Evolutionary conservation across 2,888 invertebrate species (phyloP), one percentile per base, ranked within the genome.

Genomic region (Nycteola revayana): DNA sequence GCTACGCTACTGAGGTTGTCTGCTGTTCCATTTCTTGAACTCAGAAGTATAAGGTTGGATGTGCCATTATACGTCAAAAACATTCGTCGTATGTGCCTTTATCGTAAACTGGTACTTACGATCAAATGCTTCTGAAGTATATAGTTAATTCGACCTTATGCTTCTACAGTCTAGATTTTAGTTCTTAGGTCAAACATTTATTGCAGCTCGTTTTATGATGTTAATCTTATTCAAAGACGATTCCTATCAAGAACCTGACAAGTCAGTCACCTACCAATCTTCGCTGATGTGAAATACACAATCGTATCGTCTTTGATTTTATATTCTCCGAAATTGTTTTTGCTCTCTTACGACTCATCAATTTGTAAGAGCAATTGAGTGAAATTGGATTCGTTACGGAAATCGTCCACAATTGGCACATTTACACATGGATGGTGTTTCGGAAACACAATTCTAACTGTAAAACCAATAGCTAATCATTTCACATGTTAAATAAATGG

Each of bases 361-460:
- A 61, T 66, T 70, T 62, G 51, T 47, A 53, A 53, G 57, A 63
- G 61, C 63, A 64, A 70, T 68, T 65, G 66, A 66, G 53, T 55
- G 60, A 62, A 67, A 70, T 68, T 68, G 66, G 70, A 67, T 67
- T 70, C 61, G 66, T 70, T 68, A 65, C 59, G 57, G 59, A 65
- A 66, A 63, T 60, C 58, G 55, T 51, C 67, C 61, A 67, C 67
- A 70, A 70, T 67, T 66, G 68, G 63, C 66, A 65, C 58, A 65
- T 70, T 70, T 68, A 68, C 66, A 63, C 60, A 56, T 65, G 59
- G 54, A 67, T 70, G 54, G 41, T 42, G 42, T 28, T 52, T 43
- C 28, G 45, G 49, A 56, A 60, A 63, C 55, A 60, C n/a, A n/a
- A n/a, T n/a, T n/a, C n/a, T n/a, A n/a, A n/a, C n/a, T n/a, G n/a